These are phyloP conservation scores for Zygogramma bicolorata DNA, from an alignment of 2,888 invertebrate genomes.

Conservation along the genomic window DNA sequence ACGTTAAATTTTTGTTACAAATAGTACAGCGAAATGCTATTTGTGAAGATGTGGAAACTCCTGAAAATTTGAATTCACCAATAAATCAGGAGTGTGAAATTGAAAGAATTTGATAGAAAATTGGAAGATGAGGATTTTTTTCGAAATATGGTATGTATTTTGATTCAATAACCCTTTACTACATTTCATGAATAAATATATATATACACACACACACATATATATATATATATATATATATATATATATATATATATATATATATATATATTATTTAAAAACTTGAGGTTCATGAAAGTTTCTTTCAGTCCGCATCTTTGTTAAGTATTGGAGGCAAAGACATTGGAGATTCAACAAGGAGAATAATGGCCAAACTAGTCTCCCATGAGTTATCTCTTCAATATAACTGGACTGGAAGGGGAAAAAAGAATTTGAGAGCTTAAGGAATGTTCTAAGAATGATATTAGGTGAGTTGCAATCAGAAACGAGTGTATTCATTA, in stretches of 20 bases:
- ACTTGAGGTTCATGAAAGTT: conserved; percentile 7
- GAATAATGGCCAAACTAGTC: conserved; percentile 4
- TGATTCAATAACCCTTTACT: background rate
- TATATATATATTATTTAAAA: background rate
- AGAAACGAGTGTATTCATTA: conserved; percentile 10
- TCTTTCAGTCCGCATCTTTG: conserved; percentile 15
- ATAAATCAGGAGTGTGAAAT: background rate
- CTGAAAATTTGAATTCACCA: conserved; percentile 1
- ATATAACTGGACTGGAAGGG: conserved; percentile 20
- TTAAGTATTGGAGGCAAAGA: conserved; percentile 18
- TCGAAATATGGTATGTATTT: conserved; percentile 13
- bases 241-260: too few species aligned
- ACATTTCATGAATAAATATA: background rate
- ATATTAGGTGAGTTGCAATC: conserved; percentile 18
- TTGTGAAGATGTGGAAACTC: background rate
- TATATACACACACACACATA: background rate
- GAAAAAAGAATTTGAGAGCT: conserved; percentile 16
- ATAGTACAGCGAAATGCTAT: background rate
- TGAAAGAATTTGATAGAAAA: background rate
- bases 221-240: background rate
- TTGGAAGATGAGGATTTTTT: conserved; percentile 14
- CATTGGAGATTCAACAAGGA: conserved; percentile 16
- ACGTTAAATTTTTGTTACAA: background rate
- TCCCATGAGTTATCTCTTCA: conserved; percentile 15
- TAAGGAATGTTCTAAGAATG: conserved; percentile 4